Evolutionary conservation across 1,140 invertebrate species (phyloP), one percentile per base, ranked within the genome.

Genomic region (Brachionus asplanchnoidis): DNA sequence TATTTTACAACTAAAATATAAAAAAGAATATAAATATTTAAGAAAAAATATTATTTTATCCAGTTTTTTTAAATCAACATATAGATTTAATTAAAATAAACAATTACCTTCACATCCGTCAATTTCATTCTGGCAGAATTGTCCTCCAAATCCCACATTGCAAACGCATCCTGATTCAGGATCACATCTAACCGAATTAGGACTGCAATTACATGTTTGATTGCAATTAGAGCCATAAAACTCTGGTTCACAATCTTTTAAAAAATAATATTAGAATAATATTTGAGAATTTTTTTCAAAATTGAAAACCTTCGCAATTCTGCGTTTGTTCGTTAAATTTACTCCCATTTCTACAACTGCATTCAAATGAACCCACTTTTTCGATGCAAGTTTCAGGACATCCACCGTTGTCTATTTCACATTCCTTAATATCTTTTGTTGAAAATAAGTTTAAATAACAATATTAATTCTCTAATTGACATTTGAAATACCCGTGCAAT

Each of bases 351-450:
- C 14, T 9, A 26, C 77, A 80, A 17, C 7, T 65, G 17, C 77
- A 80, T n/a, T 53, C 50, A 53, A 80, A 80, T 28, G 77, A 80
- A 6, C 77, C 70, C n/a, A 14, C 40, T 75, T 40, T 75, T 14
- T 75, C 17, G 6, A 14, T 17, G 42, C 70, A 75, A 42, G 12
- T 46, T 7, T 75, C 70, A 44, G 70, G 70, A 75, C 70, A 75
- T 14, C 14, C 70, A 7, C 40, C 70, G 17, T 42, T 42, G 14
- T 75, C 20, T 6, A 17, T 40, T 42, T 40, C 1, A 20, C 70
- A 75, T 23, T 75, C 77, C 2, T 60, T 32, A 3, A 80, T 20
- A 40, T 80, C 56, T 53, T 53, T 28, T 3, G 0, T 17, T 20
- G 7, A 65, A n/a, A 68, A 28, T 14, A 68, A 56, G 11, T 28